Base-by-base conservation (phyloP, 2,113 vertebrate species). In the Apodemus sylvaticus region DNA sequence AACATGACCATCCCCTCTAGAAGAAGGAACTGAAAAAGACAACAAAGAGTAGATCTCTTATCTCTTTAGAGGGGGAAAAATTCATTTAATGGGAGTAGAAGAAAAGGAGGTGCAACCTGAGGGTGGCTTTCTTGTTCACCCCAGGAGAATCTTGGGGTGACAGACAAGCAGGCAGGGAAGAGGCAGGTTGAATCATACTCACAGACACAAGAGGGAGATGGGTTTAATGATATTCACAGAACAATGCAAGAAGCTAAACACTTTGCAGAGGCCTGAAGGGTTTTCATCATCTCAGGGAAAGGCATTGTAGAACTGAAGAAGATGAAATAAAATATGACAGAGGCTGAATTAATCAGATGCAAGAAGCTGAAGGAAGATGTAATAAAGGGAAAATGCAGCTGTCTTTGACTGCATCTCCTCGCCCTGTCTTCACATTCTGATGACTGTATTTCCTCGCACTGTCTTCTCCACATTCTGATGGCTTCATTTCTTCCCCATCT, bases 321-420 rank as follows among this genome's bases (percentile, higher is more conserved):
- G 39, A 78, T 85, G 66, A 85, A 95, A 89, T 48, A 62, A 90
- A 94, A n/a, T 66, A 31, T 70, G 94, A 90, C 86, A 94, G 68
- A 82, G 96, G 39, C 42, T 74, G 86, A 55, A 82, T 89, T 87
- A 71, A 74, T 91, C 64, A 83, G 60, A 29, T 51, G 42, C 66
- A 78, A 93, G 92, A 91, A 34, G 12, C 53, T 92, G 34, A 82
- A 77, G 89, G 73, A 95, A 95, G 86, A 51, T 29, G 0, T 78
- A 39, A 74, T 89, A 60, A 74, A 79, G 68, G 77, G 48, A 78
- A 64, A 53, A n/a, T 0, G 17, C n/a, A 20, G 62, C 39, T 0
- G 1, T 71, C 34, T 82, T 24, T 42, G 71, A 51, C 5, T 36
- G 29, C 29, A 14, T 64, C 64, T 26, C 39, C 42, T 70, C 12